Evolutionary conservation across 2,888 invertebrate genomes (phyloP).

Genomic region (Lochmaea crataegi): DNA sequence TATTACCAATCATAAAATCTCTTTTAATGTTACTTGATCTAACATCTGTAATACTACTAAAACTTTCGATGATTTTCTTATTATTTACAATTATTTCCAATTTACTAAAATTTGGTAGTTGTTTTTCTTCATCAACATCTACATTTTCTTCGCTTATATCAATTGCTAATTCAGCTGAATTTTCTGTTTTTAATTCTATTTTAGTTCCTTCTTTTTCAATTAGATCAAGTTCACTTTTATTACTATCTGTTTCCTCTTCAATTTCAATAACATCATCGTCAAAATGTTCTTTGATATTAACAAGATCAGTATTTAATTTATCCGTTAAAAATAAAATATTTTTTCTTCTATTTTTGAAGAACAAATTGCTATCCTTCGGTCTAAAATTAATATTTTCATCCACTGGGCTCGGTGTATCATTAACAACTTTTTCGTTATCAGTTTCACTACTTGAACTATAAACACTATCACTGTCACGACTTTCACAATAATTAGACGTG

Average conservation of each 20-base stretch:
- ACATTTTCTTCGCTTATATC: not conserved
- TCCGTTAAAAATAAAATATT: constrained; percentile 14
- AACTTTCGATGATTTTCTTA: not conserved
- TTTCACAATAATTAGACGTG: not conserved
- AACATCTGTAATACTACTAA: not conserved
- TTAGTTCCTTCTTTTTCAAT: not conserved
- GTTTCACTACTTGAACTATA: not conserved
- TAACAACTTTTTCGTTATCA: not conserved
- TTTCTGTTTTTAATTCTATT: not conserved
- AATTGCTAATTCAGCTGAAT: not conserved
- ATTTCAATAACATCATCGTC: not conserved
- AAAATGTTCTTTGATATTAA: not conserved
- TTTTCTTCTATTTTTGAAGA: constrained; percentile 16
- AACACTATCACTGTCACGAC: constrained; percentile 20
- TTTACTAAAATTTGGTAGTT: not conserved
- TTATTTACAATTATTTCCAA: not conserved
- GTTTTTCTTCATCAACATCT: not conserved
- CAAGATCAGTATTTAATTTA: not conserved
- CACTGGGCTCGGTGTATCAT: not conserved
- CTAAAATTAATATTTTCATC: constrained; percentile 10
- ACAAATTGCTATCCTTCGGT: not conserved
- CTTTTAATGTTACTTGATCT: not conserved
- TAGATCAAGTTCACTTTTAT: not conserved
- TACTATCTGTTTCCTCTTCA: not conserved
- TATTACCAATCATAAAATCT: not conserved